Conservation (phyloP, 2,888 invertebrate species). For the Scotopteryx bipunctaria region DNA sequence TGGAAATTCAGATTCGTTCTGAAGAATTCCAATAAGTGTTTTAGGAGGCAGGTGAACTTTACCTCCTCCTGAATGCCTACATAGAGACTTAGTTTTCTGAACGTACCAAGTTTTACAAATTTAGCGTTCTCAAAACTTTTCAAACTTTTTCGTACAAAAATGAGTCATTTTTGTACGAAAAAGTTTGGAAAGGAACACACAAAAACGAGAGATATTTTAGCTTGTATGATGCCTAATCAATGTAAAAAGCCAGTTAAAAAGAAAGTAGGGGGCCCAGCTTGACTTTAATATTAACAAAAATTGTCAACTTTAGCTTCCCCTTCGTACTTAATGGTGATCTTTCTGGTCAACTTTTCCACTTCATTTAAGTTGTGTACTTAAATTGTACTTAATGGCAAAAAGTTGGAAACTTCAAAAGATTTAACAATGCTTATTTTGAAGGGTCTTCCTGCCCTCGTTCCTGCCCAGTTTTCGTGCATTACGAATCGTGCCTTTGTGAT, state of each 20-base stretch:
- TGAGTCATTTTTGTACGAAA: too few relatives aligned
- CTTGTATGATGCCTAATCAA: neutral
- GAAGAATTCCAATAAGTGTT: neutral
- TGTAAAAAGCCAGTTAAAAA: neutral
- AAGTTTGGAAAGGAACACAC: too few relatives aligned
- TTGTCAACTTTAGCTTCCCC: conserved; percentile 31
- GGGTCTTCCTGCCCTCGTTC: conserved; percentile 61
- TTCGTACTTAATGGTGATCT: conserved; percentile 53
- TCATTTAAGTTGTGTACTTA: conserved; percentile 81
- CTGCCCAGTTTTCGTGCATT: conserved; percentile 62
- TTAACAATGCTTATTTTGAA: conserved; percentile 81
- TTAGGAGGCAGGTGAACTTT: neutral
- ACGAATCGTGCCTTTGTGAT: conserved; percentile 56
- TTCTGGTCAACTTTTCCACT: conserved; percentile 79
- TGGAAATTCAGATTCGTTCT: neutral
- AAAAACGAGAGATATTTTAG: neutral
- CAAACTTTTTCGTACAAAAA: too few relatives aligned
- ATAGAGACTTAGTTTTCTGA: neutral
- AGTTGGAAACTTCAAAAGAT: conserved; percentile 77
- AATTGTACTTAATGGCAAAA: conserved; percentile 77
- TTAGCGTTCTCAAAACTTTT: too few relatives aligned
- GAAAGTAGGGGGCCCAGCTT: neutral
- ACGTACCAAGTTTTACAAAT: neutral
- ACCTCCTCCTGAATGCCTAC: neutral
- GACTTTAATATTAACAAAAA: conserved; percentile 17